Percentiles rank a stretch among this genome's conserved stretches.
Conservation (phyloP, 2,888 invertebrate genomes). For the Heliconius hortense region DNA sequence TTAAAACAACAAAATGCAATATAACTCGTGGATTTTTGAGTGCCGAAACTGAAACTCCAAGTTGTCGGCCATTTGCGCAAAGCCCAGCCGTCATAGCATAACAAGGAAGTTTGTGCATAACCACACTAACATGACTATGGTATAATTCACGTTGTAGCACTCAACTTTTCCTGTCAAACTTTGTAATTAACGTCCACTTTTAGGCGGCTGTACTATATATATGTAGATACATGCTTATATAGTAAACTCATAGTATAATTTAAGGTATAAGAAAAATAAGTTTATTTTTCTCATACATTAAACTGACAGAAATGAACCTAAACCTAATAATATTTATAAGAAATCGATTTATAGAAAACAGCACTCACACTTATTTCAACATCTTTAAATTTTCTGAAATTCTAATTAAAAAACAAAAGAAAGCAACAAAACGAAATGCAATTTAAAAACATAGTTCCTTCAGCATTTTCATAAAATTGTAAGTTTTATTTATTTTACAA, state of each 20-base stretch:
- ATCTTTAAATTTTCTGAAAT: background rate
- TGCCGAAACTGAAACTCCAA: constrained; percentile 3
- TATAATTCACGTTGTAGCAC: constrained; percentile 55
- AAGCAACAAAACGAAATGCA: background rate
- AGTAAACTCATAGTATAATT: background rate
- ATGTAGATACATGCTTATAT: background rate
- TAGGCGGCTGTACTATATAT: constrained; percentile 57
- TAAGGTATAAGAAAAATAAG: too few species aligned
- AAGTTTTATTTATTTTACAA: background rate
- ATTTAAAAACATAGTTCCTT: background rate
- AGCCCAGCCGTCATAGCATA: constrained; percentile 16
- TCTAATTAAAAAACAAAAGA: background rate
- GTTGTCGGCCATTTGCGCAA: constrained; percentile 22
- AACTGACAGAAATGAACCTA: too few species aligned
- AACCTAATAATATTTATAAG: too few species aligned
- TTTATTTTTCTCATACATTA: too few species aligned
- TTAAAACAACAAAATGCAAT: background rate
- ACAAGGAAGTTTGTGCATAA: constrained; percentile 59
- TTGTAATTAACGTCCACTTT: constrained; percentile 68
- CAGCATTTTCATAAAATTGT: background rate
- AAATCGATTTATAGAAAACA: too few species aligned
- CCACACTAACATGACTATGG: constrained; percentile 60
- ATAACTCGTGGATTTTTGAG: background rate
- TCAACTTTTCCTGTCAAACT: constrained; percentile 62
- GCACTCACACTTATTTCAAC: too few species aligned